Evolutionary conservation across 2,797 vertebrate species (phyloP), one percentile per base, ranked within the genome.

Genomic region (Notoglanidium macrostoma): DNA sequence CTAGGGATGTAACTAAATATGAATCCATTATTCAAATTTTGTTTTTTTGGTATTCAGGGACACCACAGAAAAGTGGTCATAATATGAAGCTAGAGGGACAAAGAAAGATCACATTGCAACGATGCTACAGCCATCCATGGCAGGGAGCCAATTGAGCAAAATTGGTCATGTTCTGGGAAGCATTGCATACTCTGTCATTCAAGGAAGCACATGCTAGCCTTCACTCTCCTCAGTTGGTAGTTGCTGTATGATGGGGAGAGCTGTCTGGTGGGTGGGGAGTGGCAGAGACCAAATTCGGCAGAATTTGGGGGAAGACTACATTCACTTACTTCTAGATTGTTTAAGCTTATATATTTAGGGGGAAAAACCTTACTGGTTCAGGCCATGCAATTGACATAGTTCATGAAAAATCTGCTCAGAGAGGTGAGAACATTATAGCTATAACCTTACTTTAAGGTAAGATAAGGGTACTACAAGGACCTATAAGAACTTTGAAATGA

Each of bases 291-390:
- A 14, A 74, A 74, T 44, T 46, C 12, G 55, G 59, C 40, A 67
- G 87, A 77, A 74, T 74, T 84, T 55, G 63, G 12, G 65, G 3
- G 23, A 46, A 63, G 29, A 59, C 40, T 77, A 49, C 46, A 26
- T 51, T 51, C 14, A 15, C 26, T 49, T 29, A n/a, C 12, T 9
- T n/a, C 70, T 73, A 54, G 26, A 23, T 51, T 76, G 12, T 51
- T 49, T 26, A n/a, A 49, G 10, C 21, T 14, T 40, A 21, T 21
- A 72, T 23, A 44, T 44, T 21, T 2, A 6, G 40, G 26, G 21
- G 40, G 26, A 73, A 77, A n/a, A 76, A 19, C 0, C 17, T 9
- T 73, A 32, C 65, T 40, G 6, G 35, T 70, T 19, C 40, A 40
- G 21, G 11, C 23, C 40, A 26, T 40, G 21, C 49, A 10, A 51